Percentiles rank a stretch among this genome's conserved stretches.
These are phyloP conservation scores for Caenorhabditis plicata DNA, from an alignment of 2,888 invertebrate species.

Conservation along the genomic window DNA sequence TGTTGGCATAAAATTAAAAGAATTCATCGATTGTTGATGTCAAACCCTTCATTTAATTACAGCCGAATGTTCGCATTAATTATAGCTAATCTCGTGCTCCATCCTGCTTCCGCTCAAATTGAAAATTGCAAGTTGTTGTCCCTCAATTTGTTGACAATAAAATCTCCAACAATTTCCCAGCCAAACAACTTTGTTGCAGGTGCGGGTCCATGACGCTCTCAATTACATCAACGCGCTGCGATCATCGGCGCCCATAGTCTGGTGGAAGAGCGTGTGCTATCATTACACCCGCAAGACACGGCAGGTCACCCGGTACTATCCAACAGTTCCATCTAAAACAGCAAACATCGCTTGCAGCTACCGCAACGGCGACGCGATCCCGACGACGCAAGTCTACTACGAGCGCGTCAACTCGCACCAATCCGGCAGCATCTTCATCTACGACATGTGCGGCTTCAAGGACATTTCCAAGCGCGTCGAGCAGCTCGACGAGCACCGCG, in stretches of 20 bases:
- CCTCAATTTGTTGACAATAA: too few relatives aligned
- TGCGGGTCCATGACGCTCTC: constrained; percentile 74
- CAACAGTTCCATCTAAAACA: not conserved
- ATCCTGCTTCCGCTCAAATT: too few relatives aligned
- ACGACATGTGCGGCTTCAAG: constrained; percentile 74
- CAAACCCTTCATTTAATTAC: too few relatives aligned
- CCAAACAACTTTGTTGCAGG: constrained; percentile 66
- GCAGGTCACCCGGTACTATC: constrained; percentile 68
- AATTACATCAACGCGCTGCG: constrained; percentile 74
- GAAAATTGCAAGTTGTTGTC: too few relatives aligned
- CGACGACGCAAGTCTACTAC: constrained; percentile 81
- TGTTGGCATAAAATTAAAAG: too few relatives aligned
- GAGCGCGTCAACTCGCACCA: constrained; percentile 81
- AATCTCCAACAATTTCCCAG: not conserved
- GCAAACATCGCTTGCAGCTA: constrained; percentile 71
- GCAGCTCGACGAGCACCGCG: constrained; percentile 30
- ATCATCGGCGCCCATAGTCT: constrained; percentile 77
- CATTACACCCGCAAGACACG: constrained; percentile 79
- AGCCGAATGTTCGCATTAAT: too few relatives aligned
- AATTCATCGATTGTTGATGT: too few relatives aligned
- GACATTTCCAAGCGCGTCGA: constrained; percentile 38
- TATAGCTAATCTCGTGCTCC: too few relatives aligned
- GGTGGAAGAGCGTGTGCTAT: constrained; percentile 85
- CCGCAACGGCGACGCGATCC: constrained; percentile 80
- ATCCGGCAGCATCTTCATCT: constrained; percentile 78